These are phyloP conservation scores for Ectemnius cavifrons DNA, from an alignment of 2,888 invertebrate species.

Conservation along the genomic window DNA sequence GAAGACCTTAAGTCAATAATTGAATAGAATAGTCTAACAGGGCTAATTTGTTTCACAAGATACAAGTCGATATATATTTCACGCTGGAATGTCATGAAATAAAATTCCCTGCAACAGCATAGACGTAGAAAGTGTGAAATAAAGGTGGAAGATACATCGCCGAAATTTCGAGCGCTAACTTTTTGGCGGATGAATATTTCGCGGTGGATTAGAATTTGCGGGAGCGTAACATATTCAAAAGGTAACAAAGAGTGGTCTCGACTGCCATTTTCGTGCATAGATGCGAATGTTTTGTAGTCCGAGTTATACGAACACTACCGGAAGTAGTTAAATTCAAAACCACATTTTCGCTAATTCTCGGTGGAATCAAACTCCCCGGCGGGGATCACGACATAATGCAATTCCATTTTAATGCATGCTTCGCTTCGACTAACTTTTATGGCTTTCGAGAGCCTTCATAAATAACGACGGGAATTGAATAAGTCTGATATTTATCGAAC, in stretches of 20 bases:
- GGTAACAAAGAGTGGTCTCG: neutral
- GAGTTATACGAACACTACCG: conserved; percentile 19
- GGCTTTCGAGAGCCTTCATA: neutral
- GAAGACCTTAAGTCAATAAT: no score
- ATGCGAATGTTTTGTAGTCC: conserved; percentile 68
- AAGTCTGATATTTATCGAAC: no score
- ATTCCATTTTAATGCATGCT: conserved; percentile 57
- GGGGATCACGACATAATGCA: conserved; percentile 63
- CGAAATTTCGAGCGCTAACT: neutral
- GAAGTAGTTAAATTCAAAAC: conserved; percentile 66
- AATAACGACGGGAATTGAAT: no score
- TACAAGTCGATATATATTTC: no score
- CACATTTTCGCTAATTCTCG: conserved; percentile 69
- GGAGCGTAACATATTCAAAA: neutral
- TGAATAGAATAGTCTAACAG: no score
- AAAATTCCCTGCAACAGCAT: no score
- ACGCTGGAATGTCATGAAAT: no score
- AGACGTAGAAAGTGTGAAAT: neutral
- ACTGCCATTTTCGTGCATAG: neutral
- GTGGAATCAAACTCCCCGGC: conserved; percentile 66
- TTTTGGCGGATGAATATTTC: neutral
- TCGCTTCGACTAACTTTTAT: conserved; percentile 17
- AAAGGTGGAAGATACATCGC: neutral
- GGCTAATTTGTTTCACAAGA: no score
- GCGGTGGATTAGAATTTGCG: neutral